Conservation (phyloP, 92 coral and sea anemone genomes). For the Zoanthus solanderi region DNA sequence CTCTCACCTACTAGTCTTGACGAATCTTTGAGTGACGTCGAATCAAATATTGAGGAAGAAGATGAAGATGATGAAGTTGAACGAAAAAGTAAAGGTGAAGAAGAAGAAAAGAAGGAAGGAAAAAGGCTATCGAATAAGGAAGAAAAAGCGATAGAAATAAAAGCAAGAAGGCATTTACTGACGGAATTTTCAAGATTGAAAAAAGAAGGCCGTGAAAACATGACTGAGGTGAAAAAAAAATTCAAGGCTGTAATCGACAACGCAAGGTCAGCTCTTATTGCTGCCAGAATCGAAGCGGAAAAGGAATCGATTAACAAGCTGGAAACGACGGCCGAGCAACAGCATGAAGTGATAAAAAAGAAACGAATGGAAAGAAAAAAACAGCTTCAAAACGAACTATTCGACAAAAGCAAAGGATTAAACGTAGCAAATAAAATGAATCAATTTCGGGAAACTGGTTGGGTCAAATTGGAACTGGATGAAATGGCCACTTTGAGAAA, state of each 20-base stretch:
- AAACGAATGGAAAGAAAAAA: conserved; percentile 68
- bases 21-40: conserved; percentile 56
- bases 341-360: conserved; percentile 71
- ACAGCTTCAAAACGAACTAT: background rate
- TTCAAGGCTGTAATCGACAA: conserved; percentile 75
- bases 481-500: conserved; percentile 77
- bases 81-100: background rate
- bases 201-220: conserved; percentile 61
- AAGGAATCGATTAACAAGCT: conserved; percentile 63
- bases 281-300: conserved; percentile 78
- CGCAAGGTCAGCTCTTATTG: conserved; percentile 76
- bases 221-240: conserved; percentile 66
- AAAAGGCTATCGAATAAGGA: conserved; percentile 17
- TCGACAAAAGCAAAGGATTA: background rate
- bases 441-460: conserved; percentile 25
- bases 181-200: conserved; percentile 69
- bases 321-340: conserved; percentile 69
- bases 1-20: conserved; percentile 47
- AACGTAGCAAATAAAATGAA: conserved; percentile 16
- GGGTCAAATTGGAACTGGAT: conserved; percentile 51
- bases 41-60: conserved; percentile 53
- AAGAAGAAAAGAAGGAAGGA: conserved; percentile 2
- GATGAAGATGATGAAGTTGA: conserved; percentile 42
- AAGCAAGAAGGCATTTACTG: conserved; percentile 54
- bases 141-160: conserved; percentile 68